phyloP scores from a whole-genome alignment of 2,888 invertebrate genomes.

The Seladonia tumulorum region DNA sequence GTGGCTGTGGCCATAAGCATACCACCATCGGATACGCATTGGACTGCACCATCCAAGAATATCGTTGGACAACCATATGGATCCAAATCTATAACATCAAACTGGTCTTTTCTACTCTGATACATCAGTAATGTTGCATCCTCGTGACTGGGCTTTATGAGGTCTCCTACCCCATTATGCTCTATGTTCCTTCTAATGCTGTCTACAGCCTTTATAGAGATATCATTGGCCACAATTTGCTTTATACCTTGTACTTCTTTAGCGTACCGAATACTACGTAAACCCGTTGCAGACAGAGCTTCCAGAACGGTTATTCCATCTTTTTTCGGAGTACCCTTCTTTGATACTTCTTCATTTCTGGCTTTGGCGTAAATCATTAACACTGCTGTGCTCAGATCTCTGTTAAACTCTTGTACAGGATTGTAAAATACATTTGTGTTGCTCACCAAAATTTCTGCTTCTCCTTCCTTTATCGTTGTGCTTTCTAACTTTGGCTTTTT shows the following conservation, averaged over 20 bases:
- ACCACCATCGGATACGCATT: conserved; percentile 92
- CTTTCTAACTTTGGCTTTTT: conserved; percentile 60
- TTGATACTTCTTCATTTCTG: conserved; percentile 81
- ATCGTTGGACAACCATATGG: conserved; percentile 98
- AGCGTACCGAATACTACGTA: conserved; percentile 98
- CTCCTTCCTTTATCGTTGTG: conserved; percentile 88
- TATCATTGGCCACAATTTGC: conserved; percentile 95
- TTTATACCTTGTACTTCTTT: conserved; percentile 94
- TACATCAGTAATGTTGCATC: conserved; percentile 98
- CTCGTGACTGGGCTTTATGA: conserved; percentile 91
- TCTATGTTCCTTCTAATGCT: conserved; percentile 93
- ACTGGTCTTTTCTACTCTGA: conserved; percentile 89
- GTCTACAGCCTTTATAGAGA: conserved; percentile 93
- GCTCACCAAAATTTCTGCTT: conserved; percentile 90
- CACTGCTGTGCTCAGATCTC: conserved; percentile 94
- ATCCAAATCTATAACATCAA: conserved; percentile 97
- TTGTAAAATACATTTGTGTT: conserved; percentile 97
- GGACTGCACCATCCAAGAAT: conserved; percentile 96
- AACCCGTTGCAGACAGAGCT: conserved; percentile 97
- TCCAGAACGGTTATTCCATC: conserved; percentile 91
- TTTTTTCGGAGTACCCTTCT: not conserved
- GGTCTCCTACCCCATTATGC: conserved; percentile 90
- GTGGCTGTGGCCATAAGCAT: conserved; percentile 97
- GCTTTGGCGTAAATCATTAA: conserved; percentile 87
- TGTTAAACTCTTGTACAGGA: conserved; percentile 99